Evolutionary conservation across 2,888 invertebrate species (phyloP).

Genomic region (Antheraea yamamai): DNA sequence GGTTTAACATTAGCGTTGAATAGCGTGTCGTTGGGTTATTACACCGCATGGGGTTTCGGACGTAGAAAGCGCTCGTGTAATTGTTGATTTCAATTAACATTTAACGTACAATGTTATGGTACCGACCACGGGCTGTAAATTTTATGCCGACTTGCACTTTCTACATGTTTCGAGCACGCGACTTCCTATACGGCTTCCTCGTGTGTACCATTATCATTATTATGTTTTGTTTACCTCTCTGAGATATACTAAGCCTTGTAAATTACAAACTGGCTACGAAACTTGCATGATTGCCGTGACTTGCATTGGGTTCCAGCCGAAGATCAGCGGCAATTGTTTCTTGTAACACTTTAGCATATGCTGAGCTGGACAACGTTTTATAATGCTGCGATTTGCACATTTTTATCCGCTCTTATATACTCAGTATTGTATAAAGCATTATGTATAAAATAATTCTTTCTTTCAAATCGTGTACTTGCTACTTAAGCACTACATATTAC

Average conservation of each 20-base stretch:
- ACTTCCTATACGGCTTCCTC: slow-evolving; percentile 61
- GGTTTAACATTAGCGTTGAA: slow-evolving; percentile 30
- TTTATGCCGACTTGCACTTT: slow-evolving; percentile 71
- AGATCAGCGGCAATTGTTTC: too few species aligned
- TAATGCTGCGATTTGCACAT: too few species aligned
- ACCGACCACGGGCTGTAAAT: slow-evolving; percentile 52
- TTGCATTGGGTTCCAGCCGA: too few species aligned
- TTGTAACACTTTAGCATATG: too few species aligned
- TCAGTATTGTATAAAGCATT: too few species aligned
- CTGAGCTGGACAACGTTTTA: too few species aligned
- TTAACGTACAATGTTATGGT: slow-evolving; percentile 57
- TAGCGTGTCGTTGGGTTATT: slow-evolving; percentile 53
- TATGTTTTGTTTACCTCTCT: slow-evolving; percentile 39
- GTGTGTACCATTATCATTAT: slow-evolving; percentile 46
- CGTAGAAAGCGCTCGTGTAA: slow-evolving; percentile 54
- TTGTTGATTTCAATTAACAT: slow-evolving; percentile 69
- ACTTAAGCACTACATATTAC: too few species aligned
- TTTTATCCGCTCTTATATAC: too few species aligned
- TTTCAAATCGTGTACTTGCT: too few species aligned
- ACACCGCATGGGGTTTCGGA: slow-evolving; percentile 53
- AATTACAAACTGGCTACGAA: too few species aligned
- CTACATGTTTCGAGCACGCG: slow-evolving; percentile 62
- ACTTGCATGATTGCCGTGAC: too few species aligned
- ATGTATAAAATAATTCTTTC: too few species aligned
- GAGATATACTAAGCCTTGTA: background rate